Percentiles rank a stretch among this genome's conserved stretches.
phyloP scores from a whole-genome alignment of 2,113 vertebrate species.

The Epinephelus lanceolatus region DNA sequence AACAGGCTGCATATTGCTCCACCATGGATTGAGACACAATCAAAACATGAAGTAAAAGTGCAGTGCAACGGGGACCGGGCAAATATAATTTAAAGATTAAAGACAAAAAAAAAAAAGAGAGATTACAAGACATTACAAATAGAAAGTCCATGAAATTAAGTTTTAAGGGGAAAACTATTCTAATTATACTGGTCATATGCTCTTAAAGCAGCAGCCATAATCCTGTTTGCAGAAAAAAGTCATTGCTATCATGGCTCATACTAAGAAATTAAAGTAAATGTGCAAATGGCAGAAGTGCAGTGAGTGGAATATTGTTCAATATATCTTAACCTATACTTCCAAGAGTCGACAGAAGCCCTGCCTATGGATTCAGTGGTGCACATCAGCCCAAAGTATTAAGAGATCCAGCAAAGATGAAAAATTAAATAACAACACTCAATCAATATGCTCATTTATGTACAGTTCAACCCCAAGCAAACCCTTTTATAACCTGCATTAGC shows the following conservation, averaged over 20 bases:
- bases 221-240: not conserved
- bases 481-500: not conserved
- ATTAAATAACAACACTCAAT: constrained; percentile 12
- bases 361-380: not conserved
- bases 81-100: not conserved
- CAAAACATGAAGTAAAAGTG: not conserved
- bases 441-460: constrained; percentile 17
- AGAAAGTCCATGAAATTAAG: not conserved
- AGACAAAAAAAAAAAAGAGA: not conserved
- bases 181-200: not conserved
- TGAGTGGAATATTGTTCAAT: not conserved
- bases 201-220: not conserved
- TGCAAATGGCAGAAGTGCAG: constrained; percentile 19
- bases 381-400: not conserved
- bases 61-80: not conserved
- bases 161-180: not conserved
- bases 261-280: constrained; percentile 4
- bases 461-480: not conserved
- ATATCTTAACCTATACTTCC: not conserved
- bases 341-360: not conserved
- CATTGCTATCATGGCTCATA: not conserved
- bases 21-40: no score
- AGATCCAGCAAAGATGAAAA: constrained; percentile 18
- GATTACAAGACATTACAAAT: not conserved
- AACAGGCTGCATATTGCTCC: not conserved